Evolutionary conservation across 2,888 invertebrate species (phyloP).

Genomic region (Patella pellucida): DNA sequence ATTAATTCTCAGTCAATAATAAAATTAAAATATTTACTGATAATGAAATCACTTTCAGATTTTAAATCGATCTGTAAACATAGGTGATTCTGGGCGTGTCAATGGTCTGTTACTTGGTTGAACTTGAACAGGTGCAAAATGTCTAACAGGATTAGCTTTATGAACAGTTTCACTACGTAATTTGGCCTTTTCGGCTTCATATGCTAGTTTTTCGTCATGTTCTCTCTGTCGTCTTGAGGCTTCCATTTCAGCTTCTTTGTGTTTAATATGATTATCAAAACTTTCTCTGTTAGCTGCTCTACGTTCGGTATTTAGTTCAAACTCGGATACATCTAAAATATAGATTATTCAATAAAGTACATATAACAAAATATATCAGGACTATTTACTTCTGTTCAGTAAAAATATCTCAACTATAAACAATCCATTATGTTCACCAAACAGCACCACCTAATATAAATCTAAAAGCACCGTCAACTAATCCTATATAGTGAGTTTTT

Average conservation of each 20-base stretch:
- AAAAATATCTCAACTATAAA: too few relatives aligned
- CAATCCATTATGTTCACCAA: too few relatives aligned
- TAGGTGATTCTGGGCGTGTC: conserved; percentile 76
- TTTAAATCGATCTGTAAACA: conserved; percentile 45
- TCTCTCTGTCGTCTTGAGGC: conserved; percentile 69
- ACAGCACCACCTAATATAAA: too few relatives aligned
- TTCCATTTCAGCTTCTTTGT: conserved; percentile 73
- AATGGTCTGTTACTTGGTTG: conserved; percentile 69
- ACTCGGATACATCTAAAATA: conserved; percentile 72
- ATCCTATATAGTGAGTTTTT: too few relatives aligned
- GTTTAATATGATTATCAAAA: conserved; percentile 58
- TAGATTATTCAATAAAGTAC: not conserved
- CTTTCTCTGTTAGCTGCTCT: conserved; percentile 73
- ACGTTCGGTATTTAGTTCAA: conserved; percentile 78
- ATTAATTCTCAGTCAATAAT: too few relatives aligned
- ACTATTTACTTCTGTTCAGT: not conserved
- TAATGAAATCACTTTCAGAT: conserved; percentile 20
- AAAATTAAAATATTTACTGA: too few relatives aligned
- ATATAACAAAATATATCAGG: not conserved
- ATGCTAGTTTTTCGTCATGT: conserved; percentile 50
- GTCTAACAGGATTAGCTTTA: conserved; percentile 61
- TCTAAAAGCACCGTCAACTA: too few relatives aligned
- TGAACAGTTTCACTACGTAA: conserved; percentile 60
- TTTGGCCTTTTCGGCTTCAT: conserved; percentile 53
- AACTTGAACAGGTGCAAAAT: conserved; percentile 57